A percentile compares a stretch with the other conserved stretches of the same genome.
These are phyloP conservation scores for Rachycentron canadum DNA, from an alignment of 2,797 vertebrate genomes.

Conservation along the genomic window DNA sequence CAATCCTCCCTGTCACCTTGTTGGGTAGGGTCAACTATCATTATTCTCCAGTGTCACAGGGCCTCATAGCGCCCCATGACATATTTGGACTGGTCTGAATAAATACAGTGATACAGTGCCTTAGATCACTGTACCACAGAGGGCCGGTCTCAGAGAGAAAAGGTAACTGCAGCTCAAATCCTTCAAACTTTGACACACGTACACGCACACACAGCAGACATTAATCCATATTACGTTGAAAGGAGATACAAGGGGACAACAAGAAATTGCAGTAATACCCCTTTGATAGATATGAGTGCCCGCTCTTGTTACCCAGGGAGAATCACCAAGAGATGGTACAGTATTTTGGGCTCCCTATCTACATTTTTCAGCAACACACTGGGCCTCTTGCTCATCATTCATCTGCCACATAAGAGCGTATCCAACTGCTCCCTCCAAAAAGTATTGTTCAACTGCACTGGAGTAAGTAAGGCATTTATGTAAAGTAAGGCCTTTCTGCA, in stretches of 20 bases:
- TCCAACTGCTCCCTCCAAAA: slow-evolving; percentile 28
- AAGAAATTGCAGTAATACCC: slow-evolving; percentile 42
- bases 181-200: slow-evolving; percentile 41
- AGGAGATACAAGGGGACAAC: slow-evolving; percentile 34
- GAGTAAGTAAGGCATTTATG: too few species aligned
- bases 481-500: slow-evolving; percentile 16
- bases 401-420: slow-evolving; percentile 38
- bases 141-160: slow-evolving; percentile 46
- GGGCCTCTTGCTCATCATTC: slow-evolving; percentile 65
- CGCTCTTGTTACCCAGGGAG: slow-evolving; percentile 41
- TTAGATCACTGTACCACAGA: slow-evolving; percentile 49
- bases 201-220: slow-evolving; percentile 39
- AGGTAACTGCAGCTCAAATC: slow-evolving; percentile 48
- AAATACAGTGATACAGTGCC: slow-evolving; percentile 56
- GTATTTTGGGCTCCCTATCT: slow-evolving; percentile 32
- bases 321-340: slow-evolving; percentile 41
- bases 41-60: slow-evolving; percentile 52
- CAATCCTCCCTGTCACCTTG: slow-evolving; percentile 47
- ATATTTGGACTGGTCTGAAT: slow-evolving; percentile 65
- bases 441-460: neutral
- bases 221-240: slow-evolving; percentile 48
- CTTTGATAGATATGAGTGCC: slow-evolving; percentile 31
- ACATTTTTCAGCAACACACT: slow-evolving; percentile 41
- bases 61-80: slow-evolving; percentile 33
- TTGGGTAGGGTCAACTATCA: slow-evolving; percentile 43